Percentiles rank a stretch among this genome's conserved stretches.
phyloP scores from a whole-genome alignment of 2,888 invertebrate species.

The Resseliella maxima region DNA sequence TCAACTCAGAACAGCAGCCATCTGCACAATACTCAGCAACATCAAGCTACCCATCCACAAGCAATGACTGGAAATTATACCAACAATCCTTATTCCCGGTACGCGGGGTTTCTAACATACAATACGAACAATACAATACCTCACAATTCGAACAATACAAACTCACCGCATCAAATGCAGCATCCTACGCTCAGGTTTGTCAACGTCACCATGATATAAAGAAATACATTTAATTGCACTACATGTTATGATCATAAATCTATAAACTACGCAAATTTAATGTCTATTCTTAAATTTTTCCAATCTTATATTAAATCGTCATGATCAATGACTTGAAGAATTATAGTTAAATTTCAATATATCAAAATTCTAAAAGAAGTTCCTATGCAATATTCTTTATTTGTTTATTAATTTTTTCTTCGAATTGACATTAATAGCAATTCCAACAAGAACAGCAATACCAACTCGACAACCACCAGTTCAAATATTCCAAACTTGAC shows the following conservation, averaged over 20 bases:
- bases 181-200: conserved; percentile 58
- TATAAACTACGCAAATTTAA: too few relatives aligned
- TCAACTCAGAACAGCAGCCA: conserved; percentile 32
- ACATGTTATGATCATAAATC: too few relatives aligned
- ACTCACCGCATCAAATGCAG: conserved; percentile 57
- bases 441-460: conserved; percentile 60
- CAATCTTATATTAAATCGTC: too few relatives aligned
- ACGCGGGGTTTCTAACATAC: conserved; percentile 75
- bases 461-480: conserved; percentile 61
- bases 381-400: too few relatives aligned
- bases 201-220: too few relatives aligned
- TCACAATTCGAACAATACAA: conserved; percentile 60
- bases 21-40: conserved; percentile 55
- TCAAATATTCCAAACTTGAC: conserved; percentile 59
- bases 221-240: too few relatives aligned
- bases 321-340: too few relatives aligned
- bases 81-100: conserved; percentile 72
- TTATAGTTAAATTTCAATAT: too few relatives aligned
- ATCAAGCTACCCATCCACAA: conserved; percentile 45
- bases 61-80: conserved; percentile 65
- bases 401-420: background rate
- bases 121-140: conserved; percentile 59
- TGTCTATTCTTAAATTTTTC: too few relatives aligned
- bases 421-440: conserved; percentile 59
- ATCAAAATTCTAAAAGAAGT: too few relatives aligned